Evolutionary conservation across 2,797 vertebrate species (phyloP).

Genomic region (Cyclura pinguis): DNA sequence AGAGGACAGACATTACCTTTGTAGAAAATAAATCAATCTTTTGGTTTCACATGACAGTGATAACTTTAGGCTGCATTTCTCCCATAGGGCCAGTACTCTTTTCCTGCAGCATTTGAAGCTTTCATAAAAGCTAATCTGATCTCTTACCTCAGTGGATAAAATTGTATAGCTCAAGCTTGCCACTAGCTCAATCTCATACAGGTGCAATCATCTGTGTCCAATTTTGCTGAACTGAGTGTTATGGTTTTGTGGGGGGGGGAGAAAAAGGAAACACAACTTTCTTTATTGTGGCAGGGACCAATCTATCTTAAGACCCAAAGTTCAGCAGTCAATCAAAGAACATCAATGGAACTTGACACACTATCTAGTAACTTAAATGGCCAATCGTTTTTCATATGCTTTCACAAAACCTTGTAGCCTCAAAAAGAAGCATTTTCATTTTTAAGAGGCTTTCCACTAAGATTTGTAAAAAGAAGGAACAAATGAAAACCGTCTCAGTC

Average conservation of each 20-base stretch:
- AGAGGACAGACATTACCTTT: slow-evolving; percentile 12
- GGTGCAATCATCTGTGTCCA: slow-evolving; percentile 18
- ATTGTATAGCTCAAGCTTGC: background rate
- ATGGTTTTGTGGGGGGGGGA: background rate
- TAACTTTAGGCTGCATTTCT: slow-evolving; percentile 17
- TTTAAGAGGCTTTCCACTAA: background rate
- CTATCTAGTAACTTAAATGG: slow-evolving; percentile 1
- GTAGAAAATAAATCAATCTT: slow-evolving; percentile 12
- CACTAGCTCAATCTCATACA: background rate
- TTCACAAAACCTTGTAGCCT: background rate
- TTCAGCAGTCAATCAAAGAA: background rate
- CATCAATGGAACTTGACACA: accelerated
- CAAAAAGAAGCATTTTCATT: background rate
- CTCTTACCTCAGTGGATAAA: slow-evolving; percentile 20
- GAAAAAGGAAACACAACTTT: background rate
- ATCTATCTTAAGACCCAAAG: accelerated
- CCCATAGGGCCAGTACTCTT: background rate
- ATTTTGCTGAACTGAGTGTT: slow-evolving; percentile 31
- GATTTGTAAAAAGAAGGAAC: background rate
- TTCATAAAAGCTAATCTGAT: slow-evolving; percentile 43
- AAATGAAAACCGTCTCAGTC: background rate
- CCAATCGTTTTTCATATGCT: background rate
- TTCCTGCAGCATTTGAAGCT: slow-evolving; percentile 12
- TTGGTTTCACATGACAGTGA: slow-evolving; percentile 6
- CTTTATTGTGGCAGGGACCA: background rate